These are phyloP conservation scores for Chlamydotis undulata DNA, from an alignment of 2,113 vertebrate genomes.

Conservation along the genomic window DNA sequence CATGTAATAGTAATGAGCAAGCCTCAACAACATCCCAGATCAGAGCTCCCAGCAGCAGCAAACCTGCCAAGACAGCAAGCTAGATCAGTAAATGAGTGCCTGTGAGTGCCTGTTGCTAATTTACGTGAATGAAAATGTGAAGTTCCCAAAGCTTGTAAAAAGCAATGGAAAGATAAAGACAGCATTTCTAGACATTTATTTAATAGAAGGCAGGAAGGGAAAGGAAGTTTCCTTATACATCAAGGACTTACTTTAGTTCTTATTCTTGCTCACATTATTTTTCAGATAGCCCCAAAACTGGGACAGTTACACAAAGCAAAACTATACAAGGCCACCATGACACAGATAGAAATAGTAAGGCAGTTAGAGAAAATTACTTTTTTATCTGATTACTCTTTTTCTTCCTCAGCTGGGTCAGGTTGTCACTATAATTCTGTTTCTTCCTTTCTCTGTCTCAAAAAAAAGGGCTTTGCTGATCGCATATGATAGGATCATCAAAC, in stretches of 20 bases:
- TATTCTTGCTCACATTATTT: not conserved
- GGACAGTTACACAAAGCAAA: not conserved
- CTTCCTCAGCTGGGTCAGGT: not conserved
- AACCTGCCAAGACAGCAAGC: not conserved
- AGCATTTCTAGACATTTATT: not conserved
- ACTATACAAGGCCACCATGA: not conserved
- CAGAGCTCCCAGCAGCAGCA: not conserved
- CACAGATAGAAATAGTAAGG: not conserved
- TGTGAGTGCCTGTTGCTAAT: not conserved
- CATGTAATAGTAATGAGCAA: not conserved
- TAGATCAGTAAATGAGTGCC: not conserved
- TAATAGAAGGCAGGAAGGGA: not conserved
- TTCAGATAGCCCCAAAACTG: not conserved
- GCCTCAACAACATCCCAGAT: not conserved
- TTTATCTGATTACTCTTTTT: not conserved
- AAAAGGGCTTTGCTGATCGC: not conserved
- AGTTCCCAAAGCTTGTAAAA: not conserved
- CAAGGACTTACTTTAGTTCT: not conserved
- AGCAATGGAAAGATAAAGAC: not conserved
- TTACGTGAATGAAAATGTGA: not conserved
- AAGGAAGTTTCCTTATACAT: not conserved
- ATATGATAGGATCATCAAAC: not conserved
- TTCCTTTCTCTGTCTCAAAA: not conserved
- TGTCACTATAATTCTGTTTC: not conserved
- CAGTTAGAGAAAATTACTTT: not conserved